Conservation (phyloP, 2,797 vertebrate genomes). For the Pseudocheirus occidentalis region DNA sequence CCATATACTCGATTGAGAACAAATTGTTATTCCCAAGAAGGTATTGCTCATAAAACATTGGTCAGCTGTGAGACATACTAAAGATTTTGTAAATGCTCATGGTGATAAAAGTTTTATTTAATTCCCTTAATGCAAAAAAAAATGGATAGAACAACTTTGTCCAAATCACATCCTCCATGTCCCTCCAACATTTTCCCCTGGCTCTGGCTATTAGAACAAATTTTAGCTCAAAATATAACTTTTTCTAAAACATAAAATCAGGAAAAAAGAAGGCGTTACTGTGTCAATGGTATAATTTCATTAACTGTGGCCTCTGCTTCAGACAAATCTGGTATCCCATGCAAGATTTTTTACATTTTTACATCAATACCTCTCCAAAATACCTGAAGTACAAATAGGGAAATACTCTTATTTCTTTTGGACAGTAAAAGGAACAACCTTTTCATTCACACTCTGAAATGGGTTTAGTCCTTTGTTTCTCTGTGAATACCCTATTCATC, state of each 20-base stretch:
- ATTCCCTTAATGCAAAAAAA: constrained; percentile 15
- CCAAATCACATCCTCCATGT: constrained; percentile 15
- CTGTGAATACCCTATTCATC: not conserved
- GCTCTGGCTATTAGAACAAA: constrained; percentile 17
- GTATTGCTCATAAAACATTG: not conserved
- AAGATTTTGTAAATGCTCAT: not conserved
- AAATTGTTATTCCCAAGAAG: constrained; percentile 22
- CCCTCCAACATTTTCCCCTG: constrained; percentile 26
- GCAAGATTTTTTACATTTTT: not conserved
- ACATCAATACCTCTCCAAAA: constrained; percentile 15
- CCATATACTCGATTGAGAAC: constrained; percentile 4
- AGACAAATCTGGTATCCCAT: not conserved
- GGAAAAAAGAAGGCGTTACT: not conserved
- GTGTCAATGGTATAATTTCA: accelerated
- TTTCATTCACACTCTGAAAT: constrained; percentile 34
- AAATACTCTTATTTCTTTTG: not conserved
- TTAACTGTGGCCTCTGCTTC: not conserved
- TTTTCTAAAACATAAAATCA: not conserved
- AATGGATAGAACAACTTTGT: not conserved
- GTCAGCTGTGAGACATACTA: constrained; percentile 13
- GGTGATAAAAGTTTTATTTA: not conserved
- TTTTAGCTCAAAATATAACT: constrained; percentile 28
- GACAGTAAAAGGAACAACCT: constrained; percentile 30
- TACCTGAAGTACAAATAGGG: constrained; percentile 28
- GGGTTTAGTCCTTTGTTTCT: not conserved